Base-by-base conservation (phyloP, 2,113 vertebrate species). In the Gnathonemus echidnorhynchus region DNA sequence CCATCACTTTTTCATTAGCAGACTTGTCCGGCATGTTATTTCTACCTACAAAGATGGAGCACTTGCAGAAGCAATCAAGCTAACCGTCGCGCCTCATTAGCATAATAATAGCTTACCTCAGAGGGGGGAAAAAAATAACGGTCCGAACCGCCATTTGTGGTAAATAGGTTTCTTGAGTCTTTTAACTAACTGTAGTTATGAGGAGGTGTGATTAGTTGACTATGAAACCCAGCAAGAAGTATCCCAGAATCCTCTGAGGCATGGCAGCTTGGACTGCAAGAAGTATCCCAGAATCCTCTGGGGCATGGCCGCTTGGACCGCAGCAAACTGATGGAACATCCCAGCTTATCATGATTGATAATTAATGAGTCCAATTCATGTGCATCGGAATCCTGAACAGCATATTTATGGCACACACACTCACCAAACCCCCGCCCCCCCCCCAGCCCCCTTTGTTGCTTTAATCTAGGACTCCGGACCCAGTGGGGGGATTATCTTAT, bases 401-500 rank as follows among this genome's bases (percentile, higher is more conserved):
- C 70, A 45, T 49, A 8, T 80, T 80, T 87, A 56, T 88, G 83
- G 45, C 88, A 46, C 92, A 62, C 89, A 92, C 92, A 91, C 89
- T 91, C 48, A 50, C 90, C 93, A 91, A 90, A 19, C 52, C 52
- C 92, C 42, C 52, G 87, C 91, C 49, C 93, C 50, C 93, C 50
- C 15, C 50, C 93, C 35, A 88, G 48, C 19, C 48, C 92, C 91
- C 90, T 91, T 88, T 35, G 91, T 91, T 93, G 90, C 91, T 92
- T 90, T 92, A 93, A 93, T 92, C 91, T 90, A 91, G 91, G 89
- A 91, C 89, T 89, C 11, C 52, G 91, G 88, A 91, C 93, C 94
- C 93, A 92, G 91, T 90, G 91, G 89, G 95, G 89, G 94, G 95
- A 95, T 96, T 96, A 96, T 91, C 94, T 96, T 95, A 96, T 96